phyloP scores from a whole-genome alignment of 1,140 invertebrate species.

The Drosophila yakuba region DNA sequence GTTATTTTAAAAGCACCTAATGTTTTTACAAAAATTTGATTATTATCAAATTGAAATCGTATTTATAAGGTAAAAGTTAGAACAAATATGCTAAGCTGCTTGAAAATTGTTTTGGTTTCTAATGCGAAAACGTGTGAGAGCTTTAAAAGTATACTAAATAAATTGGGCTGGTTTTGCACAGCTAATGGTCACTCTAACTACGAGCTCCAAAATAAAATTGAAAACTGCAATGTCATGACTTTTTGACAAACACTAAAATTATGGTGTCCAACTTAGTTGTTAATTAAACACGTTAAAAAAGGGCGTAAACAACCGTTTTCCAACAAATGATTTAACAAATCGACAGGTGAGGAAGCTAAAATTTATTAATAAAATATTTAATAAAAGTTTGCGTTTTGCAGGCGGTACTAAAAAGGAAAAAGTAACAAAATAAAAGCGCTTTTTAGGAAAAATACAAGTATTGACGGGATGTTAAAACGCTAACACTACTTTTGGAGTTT shows the following conservation, averaged over 20 bases:
- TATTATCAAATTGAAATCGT: too few relatives aligned
- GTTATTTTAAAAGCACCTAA: too few relatives aligned
- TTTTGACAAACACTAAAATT: conserved; percentile 24
- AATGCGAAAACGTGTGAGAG: too few relatives aligned
- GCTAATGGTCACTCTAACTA: conserved; percentile 1
- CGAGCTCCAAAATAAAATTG: neutral
- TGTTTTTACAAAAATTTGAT: too few relatives aligned
- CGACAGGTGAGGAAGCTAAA: conserved; percentile 22
- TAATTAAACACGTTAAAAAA: conserved; percentile 31
- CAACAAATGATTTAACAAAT: conserved; percentile 1
- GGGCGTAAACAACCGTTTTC: conserved; percentile 7
- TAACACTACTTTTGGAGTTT: too few relatives aligned
- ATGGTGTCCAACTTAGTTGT: conserved; percentile 9
- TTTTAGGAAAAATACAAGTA: neutral
- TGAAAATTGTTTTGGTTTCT: too few relatives aligned
- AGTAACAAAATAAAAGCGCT: neutral
- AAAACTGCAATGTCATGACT: conserved; percentile 25
- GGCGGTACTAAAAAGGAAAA: neutral
- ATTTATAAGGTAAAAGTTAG: too few relatives aligned
- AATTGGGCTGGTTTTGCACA: too few relatives aligned
- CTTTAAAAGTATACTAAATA: too few relatives aligned
- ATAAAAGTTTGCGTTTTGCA: neutral
- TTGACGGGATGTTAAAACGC: too few relatives aligned
- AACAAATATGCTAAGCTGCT: too few relatives aligned
- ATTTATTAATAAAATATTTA: conserved; percentile 1